Percentiles rank a stretch among this genome's conserved stretches.
phyloP scores from a whole-genome alignment of 2,888 invertebrate genomes.

The Limulus polyphemus region DNA sequence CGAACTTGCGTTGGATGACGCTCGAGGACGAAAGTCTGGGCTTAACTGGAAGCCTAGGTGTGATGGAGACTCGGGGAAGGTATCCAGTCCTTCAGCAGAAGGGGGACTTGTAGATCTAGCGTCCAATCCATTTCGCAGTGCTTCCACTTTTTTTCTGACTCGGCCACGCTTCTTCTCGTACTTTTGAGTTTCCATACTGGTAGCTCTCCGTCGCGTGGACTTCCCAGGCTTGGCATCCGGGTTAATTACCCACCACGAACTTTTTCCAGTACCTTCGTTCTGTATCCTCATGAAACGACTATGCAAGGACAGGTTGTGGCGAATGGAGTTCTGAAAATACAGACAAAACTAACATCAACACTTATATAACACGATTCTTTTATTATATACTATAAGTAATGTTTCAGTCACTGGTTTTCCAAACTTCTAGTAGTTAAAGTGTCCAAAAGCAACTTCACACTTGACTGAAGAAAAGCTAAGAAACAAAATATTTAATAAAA shows the following conservation, averaged over 20 bases:
- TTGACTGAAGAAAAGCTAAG: too few relatives aligned
- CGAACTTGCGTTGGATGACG: constrained; percentile 88
- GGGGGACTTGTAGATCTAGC: constrained; percentile 66
- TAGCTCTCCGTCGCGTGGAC: constrained; percentile 87
- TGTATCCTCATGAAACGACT: constrained; percentile 71
- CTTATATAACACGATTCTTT: too few relatives aligned
- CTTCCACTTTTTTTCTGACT: constrained; percentile 75
- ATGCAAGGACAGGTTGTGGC: constrained; percentile 46
- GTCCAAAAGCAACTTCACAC: too few relatives aligned
- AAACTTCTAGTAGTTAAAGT: too few relatives aligned
- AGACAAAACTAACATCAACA: neutral
- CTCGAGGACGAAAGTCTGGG: constrained; percentile 63
- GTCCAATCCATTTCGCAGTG: constrained; percentile 31
- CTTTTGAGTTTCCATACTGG: constrained; percentile 94
- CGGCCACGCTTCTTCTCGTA: constrained; percentile 83
- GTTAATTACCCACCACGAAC: constrained; percentile 99
- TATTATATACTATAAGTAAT: too few relatives aligned
- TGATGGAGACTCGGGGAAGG: constrained; percentile 74
- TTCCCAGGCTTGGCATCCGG: constrained; percentile 98
- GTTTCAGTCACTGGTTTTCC: too few relatives aligned
- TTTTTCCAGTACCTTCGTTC: constrained; percentile 92
- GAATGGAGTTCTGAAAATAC: constrained; percentile 44
- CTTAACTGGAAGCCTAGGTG: constrained; percentile 44
- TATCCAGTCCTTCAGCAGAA: constrained; percentile 78
- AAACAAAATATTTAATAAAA: too few relatives aligned